phyloP scores from a whole-genome alignment of 2,113 vertebrate genomes.

The Synchiropus splendidus region DNA sequence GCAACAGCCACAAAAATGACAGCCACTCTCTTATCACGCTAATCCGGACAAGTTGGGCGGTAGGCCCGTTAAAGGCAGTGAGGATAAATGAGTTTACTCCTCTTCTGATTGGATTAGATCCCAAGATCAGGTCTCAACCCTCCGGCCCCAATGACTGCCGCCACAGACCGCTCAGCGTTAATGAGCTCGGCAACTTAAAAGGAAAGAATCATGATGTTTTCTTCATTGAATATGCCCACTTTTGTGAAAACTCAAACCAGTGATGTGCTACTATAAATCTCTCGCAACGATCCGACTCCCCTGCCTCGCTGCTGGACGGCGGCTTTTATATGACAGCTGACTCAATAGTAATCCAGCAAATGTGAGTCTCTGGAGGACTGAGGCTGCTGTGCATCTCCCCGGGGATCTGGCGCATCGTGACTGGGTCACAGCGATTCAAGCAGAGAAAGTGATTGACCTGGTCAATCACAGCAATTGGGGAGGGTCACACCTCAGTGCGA shows the following conservation, averaged over 20 bases:
- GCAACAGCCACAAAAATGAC: slow-evolving; percentile 38
- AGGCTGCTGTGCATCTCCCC: slow-evolving; percentile 12
- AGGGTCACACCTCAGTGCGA: no score
- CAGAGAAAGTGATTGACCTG: background rate
- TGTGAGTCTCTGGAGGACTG: slow-evolving; percentile 21
- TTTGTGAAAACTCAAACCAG: slow-evolving; percentile 1
- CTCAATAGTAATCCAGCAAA: slow-evolving; percentile 40
- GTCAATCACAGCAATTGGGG: background rate
- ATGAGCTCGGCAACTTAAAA: slow-evolving; percentile 13
- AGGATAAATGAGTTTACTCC: slow-evolving; percentile 58
- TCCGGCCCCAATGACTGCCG: slow-evolving; percentile 12
- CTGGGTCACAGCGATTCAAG: background rate
- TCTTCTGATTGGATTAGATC: slow-evolving; percentile 60
- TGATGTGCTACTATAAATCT: slow-evolving; percentile 14
- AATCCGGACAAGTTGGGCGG: slow-evolving; percentile 53
- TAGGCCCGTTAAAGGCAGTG: slow-evolving; percentile 27
- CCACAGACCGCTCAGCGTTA: slow-evolving; percentile 19
- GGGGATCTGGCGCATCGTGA: slow-evolving; percentile 13
- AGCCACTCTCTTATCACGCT: slow-evolving; percentile 43
- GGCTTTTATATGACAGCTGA: slow-evolving; percentile 42
- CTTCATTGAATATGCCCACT: background rate
- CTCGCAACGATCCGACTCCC: slow-evolving; percentile 15
- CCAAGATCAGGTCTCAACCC: slow-evolving; percentile 22
- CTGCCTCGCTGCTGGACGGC: slow-evolving; percentile 13
- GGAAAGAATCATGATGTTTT: slow-evolving; percentile 13